phyloP scores from a whole-genome alignment of 2,888 invertebrate species.

The Argyra leucocephala region DNA sequence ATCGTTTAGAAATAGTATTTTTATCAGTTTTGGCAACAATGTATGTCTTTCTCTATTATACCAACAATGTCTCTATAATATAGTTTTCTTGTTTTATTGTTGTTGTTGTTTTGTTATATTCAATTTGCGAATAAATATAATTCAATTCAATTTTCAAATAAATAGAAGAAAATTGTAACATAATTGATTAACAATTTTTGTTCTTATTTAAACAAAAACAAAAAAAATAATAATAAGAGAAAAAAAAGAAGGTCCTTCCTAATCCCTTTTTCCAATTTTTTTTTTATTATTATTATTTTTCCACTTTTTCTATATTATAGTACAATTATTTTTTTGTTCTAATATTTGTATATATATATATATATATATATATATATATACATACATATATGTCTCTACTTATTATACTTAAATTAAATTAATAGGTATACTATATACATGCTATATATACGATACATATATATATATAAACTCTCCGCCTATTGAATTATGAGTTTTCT shows the following conservation, averaged over 20 bases:
- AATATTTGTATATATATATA: neutral
- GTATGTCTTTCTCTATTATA: too few relatives aligned
- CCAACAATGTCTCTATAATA: too few relatives aligned
- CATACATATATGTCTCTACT: neutral
- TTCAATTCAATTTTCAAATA: neutral
- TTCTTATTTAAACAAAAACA: neutral
- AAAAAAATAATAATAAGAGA: too few relatives aligned
- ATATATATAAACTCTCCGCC: neutral
- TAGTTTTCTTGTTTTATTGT: too few relatives aligned
- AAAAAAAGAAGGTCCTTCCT: too few relatives aligned
- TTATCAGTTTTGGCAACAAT: too few relatives aligned
- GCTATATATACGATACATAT: too few relatives aligned
- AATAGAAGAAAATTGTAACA: neutral
- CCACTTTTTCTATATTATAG: neutral
- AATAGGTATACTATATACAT: too few relatives aligned
- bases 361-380: neutral
- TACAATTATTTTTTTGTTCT: neutral
- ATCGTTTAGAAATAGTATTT: too few relatives aligned
- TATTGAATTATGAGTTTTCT: conserved; percentile 1
- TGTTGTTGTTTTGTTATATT: too few relatives aligned
- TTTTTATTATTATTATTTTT: neutral
- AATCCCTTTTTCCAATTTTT: too few relatives aligned
- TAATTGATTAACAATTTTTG: neutral
- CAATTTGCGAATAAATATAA: neutral
- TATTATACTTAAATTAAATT: neutral